phyloP scores from a whole-genome alignment of 2,797 vertebrate species.

The Myotis pilosus region DNA sequence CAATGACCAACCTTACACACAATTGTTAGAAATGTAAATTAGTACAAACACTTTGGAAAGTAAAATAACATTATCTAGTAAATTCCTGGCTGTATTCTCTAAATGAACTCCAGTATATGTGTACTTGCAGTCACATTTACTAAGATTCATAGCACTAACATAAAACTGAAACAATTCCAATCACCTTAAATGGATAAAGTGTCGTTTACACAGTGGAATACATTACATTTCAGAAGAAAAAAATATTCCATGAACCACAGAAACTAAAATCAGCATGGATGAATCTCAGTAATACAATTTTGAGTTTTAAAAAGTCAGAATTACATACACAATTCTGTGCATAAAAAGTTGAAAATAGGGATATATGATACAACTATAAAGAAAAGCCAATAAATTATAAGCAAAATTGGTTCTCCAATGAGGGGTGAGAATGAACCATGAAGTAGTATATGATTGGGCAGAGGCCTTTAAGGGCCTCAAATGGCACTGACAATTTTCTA shows the following conservation, averaged over 20 bases:
- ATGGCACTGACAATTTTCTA: neutral
- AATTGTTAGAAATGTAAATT: neutral
- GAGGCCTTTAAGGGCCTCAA: neutral
- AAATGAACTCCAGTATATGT: neutral
- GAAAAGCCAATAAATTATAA: neutral
- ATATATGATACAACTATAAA: neutral
- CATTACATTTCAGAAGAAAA: neutral
- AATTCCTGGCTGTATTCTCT: neutral
- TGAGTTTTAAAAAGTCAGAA: constrained; percentile 11
- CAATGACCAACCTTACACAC: neutral
- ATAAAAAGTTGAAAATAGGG: neutral
- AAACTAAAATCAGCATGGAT: neutral
- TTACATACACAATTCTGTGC: neutral
- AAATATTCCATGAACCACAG: neutral
- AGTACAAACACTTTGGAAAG: neutral
- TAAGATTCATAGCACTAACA: neutral
- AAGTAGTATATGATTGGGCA: neutral
- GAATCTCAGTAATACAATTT: constrained; percentile 8
- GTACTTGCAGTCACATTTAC: neutral
- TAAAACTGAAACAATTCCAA: neutral
- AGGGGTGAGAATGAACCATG: neutral
- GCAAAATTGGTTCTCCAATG: neutral
- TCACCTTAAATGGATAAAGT: neutral
- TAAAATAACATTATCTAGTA: neutral
- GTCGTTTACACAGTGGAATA: neutral